Percentiles rank a stretch among this genome's conserved stretches.
phyloP scores from a whole-genome alignment of 2,113 vertebrate genomes.

The Pelmatolapia mariae region DNA sequence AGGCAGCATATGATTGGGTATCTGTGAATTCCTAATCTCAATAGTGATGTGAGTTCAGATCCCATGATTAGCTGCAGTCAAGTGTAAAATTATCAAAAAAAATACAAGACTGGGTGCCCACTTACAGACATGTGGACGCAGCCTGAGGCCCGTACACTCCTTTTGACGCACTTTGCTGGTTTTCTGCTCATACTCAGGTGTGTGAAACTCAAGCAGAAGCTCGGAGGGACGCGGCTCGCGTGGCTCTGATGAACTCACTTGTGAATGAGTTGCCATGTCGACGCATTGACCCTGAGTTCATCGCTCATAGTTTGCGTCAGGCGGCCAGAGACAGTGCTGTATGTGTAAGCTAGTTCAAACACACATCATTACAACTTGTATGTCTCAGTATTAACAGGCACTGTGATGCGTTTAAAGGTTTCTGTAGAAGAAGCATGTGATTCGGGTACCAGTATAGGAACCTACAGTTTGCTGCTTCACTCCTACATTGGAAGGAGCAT shows the following conservation, averaged over 20 bases:
- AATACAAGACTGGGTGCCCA: not conserved
- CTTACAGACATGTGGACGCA: not conserved
- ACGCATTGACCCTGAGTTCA: constrained; percentile 82
- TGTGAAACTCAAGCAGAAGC: constrained; percentile 86
- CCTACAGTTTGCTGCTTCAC: constrained; percentile 83
- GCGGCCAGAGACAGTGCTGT: constrained; percentile 77
- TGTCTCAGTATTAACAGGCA: not conserved
- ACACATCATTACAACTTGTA: not conserved
- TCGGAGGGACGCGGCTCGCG: constrained; percentile 84
- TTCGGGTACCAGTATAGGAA: constrained; percentile 84
- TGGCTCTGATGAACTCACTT: constrained; percentile 88
- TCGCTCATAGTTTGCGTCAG: constrained; percentile 79
- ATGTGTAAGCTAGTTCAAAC: constrained; percentile 49
- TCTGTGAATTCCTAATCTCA: constrained; percentile 40
- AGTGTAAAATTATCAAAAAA: constrained; percentile 25
- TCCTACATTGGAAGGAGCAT: constrained; percentile 83
- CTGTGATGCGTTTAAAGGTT: constrained; percentile 66
- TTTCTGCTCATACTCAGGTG: constrained; percentile 57
- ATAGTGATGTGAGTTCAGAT: constrained; percentile 36
- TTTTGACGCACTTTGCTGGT: not conserved
- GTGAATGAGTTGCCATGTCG: constrained; percentile 86
- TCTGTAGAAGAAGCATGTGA: constrained; percentile 78
- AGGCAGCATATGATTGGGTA: constrained; percentile 40
- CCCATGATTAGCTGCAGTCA: constrained; percentile 36
- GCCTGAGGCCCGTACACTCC: not conserved